Percentiles rank a stretch among this genome's conserved stretches.
Conservation (phyloP, 2,113 vertebrate species). For the Cichladusa arquata region DNA sequence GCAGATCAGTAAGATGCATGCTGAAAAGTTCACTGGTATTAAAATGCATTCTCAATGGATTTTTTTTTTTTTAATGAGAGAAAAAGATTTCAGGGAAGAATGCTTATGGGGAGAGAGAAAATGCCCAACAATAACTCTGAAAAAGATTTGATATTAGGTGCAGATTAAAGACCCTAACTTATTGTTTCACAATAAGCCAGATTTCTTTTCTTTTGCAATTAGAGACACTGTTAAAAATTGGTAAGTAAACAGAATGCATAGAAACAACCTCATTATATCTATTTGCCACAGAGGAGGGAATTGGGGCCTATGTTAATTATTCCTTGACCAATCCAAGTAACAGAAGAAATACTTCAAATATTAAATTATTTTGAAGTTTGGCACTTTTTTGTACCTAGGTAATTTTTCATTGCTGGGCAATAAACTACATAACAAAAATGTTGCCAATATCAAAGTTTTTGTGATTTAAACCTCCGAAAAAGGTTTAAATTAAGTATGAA, state of each 20-base stretch:
- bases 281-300: neutral
- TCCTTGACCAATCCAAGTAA: neutral
- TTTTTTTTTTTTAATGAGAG: neutral
- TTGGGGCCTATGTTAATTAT: neutral
- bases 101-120: neutral
- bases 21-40: neutral
- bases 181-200: neutral
- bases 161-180: neutral
- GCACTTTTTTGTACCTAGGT: neutral
- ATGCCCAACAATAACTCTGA: neutral
- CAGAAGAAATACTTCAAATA: neutral
- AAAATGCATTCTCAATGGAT: constrained; percentile 4
- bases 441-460: neutral
- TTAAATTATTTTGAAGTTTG: neutral
- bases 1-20: neutral
- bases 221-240: neutral
- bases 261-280: neutral
- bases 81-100: constrained; percentile 20
- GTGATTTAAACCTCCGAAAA: neutral
- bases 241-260: neutral
- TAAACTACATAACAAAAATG: neutral
- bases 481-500: neutral
- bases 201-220: neutral
- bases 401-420: neutral
- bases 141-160: constrained; percentile 5